A percentile compares a stretch with the other conserved stretches of the same genome.
Evolutionary conservation across 64 coral and sea anemone species (phyloP).

Genomic region (Montipora cactus): DNA sequence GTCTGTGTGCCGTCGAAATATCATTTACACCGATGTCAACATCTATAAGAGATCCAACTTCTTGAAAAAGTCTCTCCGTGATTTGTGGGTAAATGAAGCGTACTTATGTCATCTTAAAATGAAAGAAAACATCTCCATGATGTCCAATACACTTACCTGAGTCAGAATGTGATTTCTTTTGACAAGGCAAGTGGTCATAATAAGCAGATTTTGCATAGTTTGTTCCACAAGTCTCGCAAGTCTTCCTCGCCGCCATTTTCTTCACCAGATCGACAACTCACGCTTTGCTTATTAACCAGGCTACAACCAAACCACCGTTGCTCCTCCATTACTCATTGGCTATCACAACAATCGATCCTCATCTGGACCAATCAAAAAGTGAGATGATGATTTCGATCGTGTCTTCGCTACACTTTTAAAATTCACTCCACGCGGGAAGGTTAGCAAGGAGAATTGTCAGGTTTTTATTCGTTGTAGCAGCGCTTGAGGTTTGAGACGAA

Average conservation of each 20-base stretch:
- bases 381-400: slow-evolving; percentile 5
- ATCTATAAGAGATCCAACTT: too few species aligned
- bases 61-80: not conserved
- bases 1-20: too few species aligned
- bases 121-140: not conserved
- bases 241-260: slow-evolving; percentile 23
- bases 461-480: not conserved
- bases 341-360: not conserved
- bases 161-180: not conserved
- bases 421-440: not conserved
- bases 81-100: not conserved
- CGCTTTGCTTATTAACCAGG: not conserved
- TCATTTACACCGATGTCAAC: too few species aligned
- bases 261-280: not conserved
- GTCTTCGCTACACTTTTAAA: not conserved
- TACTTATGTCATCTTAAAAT: not conserved
- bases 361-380: not conserved
- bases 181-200: slow-evolving; percentile 29
- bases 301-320: not conserved
- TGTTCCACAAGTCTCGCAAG: not conserved
- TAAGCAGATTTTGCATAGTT: slow-evolving; percentile 27
- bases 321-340: not conserved
- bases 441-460: not conserved
- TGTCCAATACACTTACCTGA: not conserved
- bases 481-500: not conserved